Percentiles rank a stretch among this genome's conserved stretches.
These are phyloP conservation scores for Microcebus tavaratra DNA, from an alignment of 2,113 vertebrate species.

Conservation along the genomic window DNA sequence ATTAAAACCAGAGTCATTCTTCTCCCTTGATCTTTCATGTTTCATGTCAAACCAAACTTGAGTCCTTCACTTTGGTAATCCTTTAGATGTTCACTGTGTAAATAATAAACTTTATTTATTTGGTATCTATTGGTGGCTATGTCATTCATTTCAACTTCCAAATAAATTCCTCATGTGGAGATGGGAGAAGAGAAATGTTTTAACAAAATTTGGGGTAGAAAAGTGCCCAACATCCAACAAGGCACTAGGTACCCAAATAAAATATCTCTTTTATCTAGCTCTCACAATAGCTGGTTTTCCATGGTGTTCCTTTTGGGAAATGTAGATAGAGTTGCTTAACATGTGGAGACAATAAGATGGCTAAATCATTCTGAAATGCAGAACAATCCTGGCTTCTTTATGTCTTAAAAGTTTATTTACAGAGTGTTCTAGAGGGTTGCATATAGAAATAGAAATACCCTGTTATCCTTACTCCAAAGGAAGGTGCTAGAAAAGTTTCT, in stretches of 20 bases:
- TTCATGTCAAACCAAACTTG: not conserved
- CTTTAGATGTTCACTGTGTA: not conserved
- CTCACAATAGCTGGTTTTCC: not conserved
- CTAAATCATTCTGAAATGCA: not conserved
- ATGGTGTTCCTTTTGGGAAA: not conserved
- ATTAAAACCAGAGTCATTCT: not conserved
- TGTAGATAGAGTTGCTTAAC: not conserved
- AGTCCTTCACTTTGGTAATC: not conserved
- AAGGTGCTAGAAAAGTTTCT: not conserved
- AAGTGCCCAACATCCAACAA: not conserved
- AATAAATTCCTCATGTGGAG: not conserved
- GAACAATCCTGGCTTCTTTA: not conserved
- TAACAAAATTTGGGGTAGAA: too few species aligned
- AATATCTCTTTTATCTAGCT: fast-evolving
- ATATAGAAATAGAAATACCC: not conserved
- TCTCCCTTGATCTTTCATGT: not conserved
- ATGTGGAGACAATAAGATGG: not conserved
- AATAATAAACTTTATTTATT: not conserved
- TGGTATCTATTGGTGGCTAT: not conserved
- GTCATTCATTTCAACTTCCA: not conserved
- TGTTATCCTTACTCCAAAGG: not conserved
- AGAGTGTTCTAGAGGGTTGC: not conserved
- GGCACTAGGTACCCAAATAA: not conserved
- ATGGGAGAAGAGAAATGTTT: too few species aligned
- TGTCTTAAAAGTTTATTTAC: not conserved